Conservation (phyloP, 1,140 invertebrate genomes). For the Diplogasteroides magnus region DNA sequence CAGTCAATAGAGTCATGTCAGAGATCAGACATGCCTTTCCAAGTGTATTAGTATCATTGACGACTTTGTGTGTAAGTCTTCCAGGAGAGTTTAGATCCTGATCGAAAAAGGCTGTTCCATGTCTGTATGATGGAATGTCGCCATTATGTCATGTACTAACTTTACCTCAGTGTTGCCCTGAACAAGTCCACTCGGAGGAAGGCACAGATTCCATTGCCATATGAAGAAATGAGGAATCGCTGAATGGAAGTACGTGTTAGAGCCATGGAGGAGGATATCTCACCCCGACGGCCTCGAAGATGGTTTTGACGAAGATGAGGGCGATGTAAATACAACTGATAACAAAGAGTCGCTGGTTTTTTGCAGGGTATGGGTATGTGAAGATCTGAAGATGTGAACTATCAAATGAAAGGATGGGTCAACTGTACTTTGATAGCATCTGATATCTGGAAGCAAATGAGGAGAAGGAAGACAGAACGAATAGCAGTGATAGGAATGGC, state of each 20-base stretch:
- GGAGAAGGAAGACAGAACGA: constrained; percentile 41
- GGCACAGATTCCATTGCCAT: constrained; percentile 49
- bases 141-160: neutral
- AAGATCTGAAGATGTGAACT: constrained; percentile 20
- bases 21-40: constrained; percentile 48
- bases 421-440: constrained; percentile 44
- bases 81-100: constrained; percentile 49
- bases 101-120: constrained; percentile 49
- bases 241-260: too few relatives aligned
- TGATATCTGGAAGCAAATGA: constrained; percentile 46
- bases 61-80: constrained; percentile 45
- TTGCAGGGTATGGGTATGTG: constrained; percentile 6
- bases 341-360: constrained; percentile 36
- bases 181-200: constrained; percentile 49
- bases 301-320: constrained; percentile 46
- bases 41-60: too few relatives aligned
- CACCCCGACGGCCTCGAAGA: constrained; percentile 45
- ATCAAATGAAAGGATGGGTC: too few relatives aligned
- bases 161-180: constrained; percentile 13
- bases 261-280: too few relatives aligned
- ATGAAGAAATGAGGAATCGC: constrained; percentile 48
- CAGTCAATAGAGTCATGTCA: too few relatives aligned
- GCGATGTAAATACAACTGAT: constrained; percentile 42
- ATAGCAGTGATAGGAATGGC: constrained; percentile 43
- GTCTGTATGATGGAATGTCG: constrained; percentile 26